Evolutionary conservation across 2,888 invertebrate species (phyloP).

Genomic region (Conistra vaccinii): DNA sequence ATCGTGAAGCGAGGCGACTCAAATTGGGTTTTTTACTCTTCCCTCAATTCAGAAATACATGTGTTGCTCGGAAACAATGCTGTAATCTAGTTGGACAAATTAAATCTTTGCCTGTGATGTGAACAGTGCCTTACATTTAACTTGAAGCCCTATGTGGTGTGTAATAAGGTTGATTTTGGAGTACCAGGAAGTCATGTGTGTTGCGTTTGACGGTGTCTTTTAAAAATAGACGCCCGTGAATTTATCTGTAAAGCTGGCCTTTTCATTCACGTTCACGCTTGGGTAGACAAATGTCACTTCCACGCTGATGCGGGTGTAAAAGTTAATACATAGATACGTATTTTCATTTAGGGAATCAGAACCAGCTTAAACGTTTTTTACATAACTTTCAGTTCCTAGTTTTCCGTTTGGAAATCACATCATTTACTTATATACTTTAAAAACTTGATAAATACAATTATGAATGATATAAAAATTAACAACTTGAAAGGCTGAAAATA

Average conservation of each 20-base stretch:
- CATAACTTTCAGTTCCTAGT: too few species aligned
- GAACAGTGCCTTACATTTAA: constrained; percentile 27
- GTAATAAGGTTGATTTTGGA: constrained; percentile 15
- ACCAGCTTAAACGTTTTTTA: not conserved
- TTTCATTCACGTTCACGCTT: constrained; percentile 48
- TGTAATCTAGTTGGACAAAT: constrained; percentile 79
- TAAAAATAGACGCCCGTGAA: constrained; percentile 58
- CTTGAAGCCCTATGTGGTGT: constrained; percentile 11
- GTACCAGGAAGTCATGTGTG: constrained; percentile 16
- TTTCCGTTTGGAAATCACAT: not conserved
- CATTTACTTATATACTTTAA: not conserved
- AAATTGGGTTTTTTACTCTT: constrained; percentile 78
- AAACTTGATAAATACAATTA: not conserved
- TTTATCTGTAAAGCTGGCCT: constrained; percentile 52
- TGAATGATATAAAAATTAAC: not conserved
- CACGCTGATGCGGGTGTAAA: constrained; percentile 42
- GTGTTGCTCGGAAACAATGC: constrained; percentile 77
- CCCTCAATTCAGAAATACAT: constrained; percentile 69
- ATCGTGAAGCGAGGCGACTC: constrained; percentile 66
- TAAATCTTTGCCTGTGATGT: constrained; percentile 71
- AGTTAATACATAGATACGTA: constrained; percentile 9
- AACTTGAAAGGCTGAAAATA: not conserved
- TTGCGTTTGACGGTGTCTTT: constrained; percentile 53
- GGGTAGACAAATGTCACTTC: constrained; percentile 48
- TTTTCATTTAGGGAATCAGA: not conserved